Evolutionary conservation across 2,113 vertebrate genomes (phyloP), one percentile per base, ranked within the genome.

Genomic region (Pseudorasbora parva): DNA sequence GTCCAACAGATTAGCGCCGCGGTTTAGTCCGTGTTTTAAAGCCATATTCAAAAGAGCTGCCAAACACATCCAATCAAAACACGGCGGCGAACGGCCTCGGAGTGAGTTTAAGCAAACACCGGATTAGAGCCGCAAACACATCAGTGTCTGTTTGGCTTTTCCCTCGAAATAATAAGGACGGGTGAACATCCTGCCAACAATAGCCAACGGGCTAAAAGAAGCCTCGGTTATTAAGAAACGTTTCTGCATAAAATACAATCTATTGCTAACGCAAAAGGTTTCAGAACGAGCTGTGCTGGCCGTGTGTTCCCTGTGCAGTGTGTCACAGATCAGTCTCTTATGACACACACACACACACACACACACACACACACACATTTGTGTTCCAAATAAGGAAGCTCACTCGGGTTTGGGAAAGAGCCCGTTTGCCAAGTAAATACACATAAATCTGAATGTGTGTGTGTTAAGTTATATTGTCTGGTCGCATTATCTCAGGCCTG

Each of bases 21-120:
- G 41, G 74, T 41, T 30, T 69, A 69, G 69, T 7, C 37, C 43
- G 0, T 72, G 69, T 72, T 47, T 72, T 59, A 77, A 62, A 57
- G 37, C 62, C 21, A 30, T 9, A 62, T 78, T 62, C 33, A 43
- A 25, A 45, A 37, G 60, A 25, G 5, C 37, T 78, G 76, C 76
- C 76, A 78, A 78, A n/a, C 23, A 27, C 33, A 77, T 72, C 74
- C 51, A 49, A 47, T 76, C 73, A 33, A 14, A 56, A 71, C 5
- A 33, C 68, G 21, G 37, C 1, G 37, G 37, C 6, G 37, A 37
- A 37, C 37, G 21, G 15, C 45, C 45, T 47, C 45, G 8, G 74
- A 77, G 56, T 17, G 76, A 78, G 76, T 78, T 78, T 19, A 27
- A 78, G 76, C 57, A 78, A 78, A 78, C 57, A 78, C n/a, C 2